Evolutionary conservation across 2,797 vertebrate genomes (phyloP), one percentile per base, ranked within the genome.

Genomic region (Urophycis tenuis): DNA sequence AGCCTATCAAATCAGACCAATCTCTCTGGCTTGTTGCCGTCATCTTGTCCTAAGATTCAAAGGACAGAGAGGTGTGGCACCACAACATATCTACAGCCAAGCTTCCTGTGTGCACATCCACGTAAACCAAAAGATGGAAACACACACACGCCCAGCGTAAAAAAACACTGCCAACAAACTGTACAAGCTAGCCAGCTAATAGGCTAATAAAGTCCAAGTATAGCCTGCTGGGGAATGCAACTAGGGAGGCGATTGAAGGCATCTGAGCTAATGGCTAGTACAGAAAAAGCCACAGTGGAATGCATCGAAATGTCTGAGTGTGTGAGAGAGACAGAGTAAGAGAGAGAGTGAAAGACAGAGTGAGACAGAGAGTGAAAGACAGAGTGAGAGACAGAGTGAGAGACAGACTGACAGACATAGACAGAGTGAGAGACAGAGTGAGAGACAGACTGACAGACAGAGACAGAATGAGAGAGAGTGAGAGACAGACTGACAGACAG

Each of bases 231-330:
- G 71, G 71, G 71, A 74, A 76, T 83, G 82, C 82, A 81, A 84
- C 87, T 84, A 76, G 82, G 85, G 78, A 78, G 82, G 85, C 87
- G 87, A 81, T 72, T 84, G 79, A 88, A 89, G 84, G 81, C 81
- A 78, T 81, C 81, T 74, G 82, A 88, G 85, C 82, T 90, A 92
- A 92, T 90, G 86, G 84, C 79, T 86, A 81, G 89, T 90, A 90
- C 77, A 88, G 86, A 77, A 90, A 92, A 92, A 91, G 86, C 91
- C 92, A 88, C 91, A 90, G 84, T 80, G 86, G 91, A 92, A 92
- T 89, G 87, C 79, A 83, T 78, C 79, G 49, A 72, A 73, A 77
- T 79, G 81, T 73, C 79, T 77, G 75, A 80, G 79, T 81, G 78
- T 80, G 53, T 71, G 32, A 76, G 77, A 31, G 29, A 22, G 69